These are phyloP conservation scores for Poecilia wingei DNA, from an alignment of 2,797 vertebrate species.

Conservation along the genomic window DNA sequence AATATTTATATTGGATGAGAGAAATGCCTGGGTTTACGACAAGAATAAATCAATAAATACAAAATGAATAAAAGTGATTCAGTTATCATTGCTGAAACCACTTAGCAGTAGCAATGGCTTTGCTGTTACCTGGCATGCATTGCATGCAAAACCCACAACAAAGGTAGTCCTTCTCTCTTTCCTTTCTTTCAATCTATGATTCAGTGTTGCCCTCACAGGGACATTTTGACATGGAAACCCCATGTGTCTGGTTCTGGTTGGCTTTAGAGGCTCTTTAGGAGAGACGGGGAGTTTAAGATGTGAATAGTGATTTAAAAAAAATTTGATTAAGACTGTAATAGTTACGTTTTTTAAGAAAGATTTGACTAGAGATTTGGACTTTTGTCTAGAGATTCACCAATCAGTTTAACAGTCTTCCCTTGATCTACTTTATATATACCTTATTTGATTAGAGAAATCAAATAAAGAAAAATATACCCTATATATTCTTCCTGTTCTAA, in stretches of 20 bases:
- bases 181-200: constrained; percentile 17
- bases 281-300: neutral
- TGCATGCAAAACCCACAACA: constrained; percentile 2
- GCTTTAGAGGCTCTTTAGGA: neutral
- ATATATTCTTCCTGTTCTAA: neutral
- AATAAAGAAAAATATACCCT: neutral
- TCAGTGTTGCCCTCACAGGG: constrained; percentile 16
- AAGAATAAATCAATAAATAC: constrained; percentile 1
- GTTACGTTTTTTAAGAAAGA: neutral
- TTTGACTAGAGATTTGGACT: neutral
- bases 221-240: constrained; percentile 6
- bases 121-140: constrained; percentile 7
- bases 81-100: constrained; percentile 9
- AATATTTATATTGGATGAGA: constrained; percentile 21
- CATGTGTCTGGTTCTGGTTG: neutral
- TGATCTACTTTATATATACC: neutral
- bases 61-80: constrained; percentile 30
- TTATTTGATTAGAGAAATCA: neutral
- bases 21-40: constrained; percentile 27
- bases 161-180: neutral
- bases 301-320: neutral
- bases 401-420: neutral
- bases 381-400: neutral
- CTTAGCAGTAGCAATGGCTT: constrained; percentile 2
- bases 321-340: neutral